Evolutionary conservation across 1,140 invertebrate genomes (phyloP).

Genomic region (Temnothorax nylanderi): DNA sequence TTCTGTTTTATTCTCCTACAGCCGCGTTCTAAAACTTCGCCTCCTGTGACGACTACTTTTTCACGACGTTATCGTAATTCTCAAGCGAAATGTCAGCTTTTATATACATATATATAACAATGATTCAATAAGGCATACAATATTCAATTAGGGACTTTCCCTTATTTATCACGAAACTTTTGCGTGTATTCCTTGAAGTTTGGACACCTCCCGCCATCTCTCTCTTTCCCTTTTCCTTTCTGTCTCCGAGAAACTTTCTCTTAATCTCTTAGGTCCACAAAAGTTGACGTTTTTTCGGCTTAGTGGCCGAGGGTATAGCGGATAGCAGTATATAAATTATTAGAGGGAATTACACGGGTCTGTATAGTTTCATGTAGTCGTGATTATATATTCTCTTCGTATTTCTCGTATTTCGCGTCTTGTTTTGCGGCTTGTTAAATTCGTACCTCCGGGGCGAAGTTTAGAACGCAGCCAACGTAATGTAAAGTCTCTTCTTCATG

Average conservation of each 20-base stretch:
- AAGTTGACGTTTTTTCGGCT: conserved; percentile 26
- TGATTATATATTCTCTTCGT: neutral
- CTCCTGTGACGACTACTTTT: neutral
- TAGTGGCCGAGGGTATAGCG: conserved; percentile 37
- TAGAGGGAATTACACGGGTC: conserved; percentile 45
- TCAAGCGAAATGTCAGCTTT: conserved; percentile 20
- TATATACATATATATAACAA: conserved; percentile 5
- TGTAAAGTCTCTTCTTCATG: conserved; percentile 64
- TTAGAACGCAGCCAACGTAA: conserved; percentile 48
- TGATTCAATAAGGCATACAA: conserved; percentile 58
- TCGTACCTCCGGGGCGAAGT: conserved; percentile 17
- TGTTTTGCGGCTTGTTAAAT: conserved; percentile 46
- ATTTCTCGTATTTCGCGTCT: neutral
- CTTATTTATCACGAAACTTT: conserved; percentile 51
- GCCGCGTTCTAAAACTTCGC: conserved; percentile 43
- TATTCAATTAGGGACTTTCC: conserved; percentile 46
- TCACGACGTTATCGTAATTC: conserved; percentile 28
- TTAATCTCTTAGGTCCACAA: conserved; percentile 43
- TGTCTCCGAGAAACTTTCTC: conserved; percentile 22
- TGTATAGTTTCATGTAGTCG: conserved; percentile 6
- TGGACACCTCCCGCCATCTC: neutral
- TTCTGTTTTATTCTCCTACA: conserved; percentile 32
- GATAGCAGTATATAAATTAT: conserved; percentile 52
- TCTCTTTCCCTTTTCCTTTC: neutral
- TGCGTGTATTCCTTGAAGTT: conserved; percentile 9